Evolutionary conservation across 2,888 invertebrate genomes (phyloP), one percentile per base, ranked within the genome.

Genomic region (Plagodis dolabraria): DNA sequence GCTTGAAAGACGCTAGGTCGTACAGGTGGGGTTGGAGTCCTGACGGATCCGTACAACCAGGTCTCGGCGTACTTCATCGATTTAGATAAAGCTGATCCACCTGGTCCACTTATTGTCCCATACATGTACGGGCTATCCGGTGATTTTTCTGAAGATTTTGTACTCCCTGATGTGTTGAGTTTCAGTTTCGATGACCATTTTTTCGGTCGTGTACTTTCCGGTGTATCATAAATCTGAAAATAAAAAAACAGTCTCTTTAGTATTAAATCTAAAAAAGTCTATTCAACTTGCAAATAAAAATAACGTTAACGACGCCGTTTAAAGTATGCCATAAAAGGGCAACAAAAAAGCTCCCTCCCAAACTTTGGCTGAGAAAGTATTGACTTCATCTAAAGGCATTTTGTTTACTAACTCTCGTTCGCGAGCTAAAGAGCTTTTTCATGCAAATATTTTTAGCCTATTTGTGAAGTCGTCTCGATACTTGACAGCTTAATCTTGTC

Each of bases 41-140:
- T 93, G 1, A 96, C 95, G 42, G 96, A 96, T 72, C 97, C 96
- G 79, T 97, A 97, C 11, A 97, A 93, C 97, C 97, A 97, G 56
- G 96, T 96, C 79, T 97, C 96, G 42, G 96, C 96, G 88, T 96
- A 96, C 83, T 96, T 95, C 96, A 97, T 96, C 77, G 96, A 96
- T 83, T 96, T 96, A 60, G 96, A 96, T 53, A 97, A 84, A n/a
- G 96, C 94, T 75, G 95, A 95, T 64, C 95, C 94, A 55, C 95
- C 94, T 69, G 95, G 95, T 69, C 94, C 94, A 64, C 88, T 87
- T 67, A 92, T 86, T 34, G 92, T 92, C 47, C 93, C 93, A 74
- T 92, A 93, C 86, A 92, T 84, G 62, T 88, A 90, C 60, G 91
- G 87, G 65, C 87, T 90, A 63, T 91, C 91, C 60, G 92, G 90